phyloP scores from a whole-genome alignment of 37 sponge, comb jelly and placozoan genomes.

The Geodia barretti region DNA sequence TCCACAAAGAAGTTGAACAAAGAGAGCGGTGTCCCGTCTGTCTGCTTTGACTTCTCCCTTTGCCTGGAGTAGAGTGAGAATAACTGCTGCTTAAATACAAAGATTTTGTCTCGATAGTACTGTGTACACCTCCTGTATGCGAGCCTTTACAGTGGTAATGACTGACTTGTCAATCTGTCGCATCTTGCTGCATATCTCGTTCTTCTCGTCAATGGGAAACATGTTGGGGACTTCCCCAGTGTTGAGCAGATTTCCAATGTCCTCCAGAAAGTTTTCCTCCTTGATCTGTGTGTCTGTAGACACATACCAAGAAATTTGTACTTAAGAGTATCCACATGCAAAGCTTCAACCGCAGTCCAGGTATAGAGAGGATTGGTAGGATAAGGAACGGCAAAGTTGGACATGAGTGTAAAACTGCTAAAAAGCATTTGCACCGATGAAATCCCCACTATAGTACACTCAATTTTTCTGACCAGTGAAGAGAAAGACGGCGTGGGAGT shows the following conservation, averaged over 20 bases:
- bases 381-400: too few relatives aligned
- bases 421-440: too few relatives aligned
- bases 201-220: constrained; percentile 95
- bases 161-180: constrained; percentile 93
- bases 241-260: constrained; percentile 93
- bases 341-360: too few relatives aligned
- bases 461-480: constrained; percentile 63
- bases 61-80: constrained; percentile 36
- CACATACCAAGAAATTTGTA: not conserved
- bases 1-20: constrained; percentile 96
- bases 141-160: not conserved
- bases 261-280: constrained; percentile 95
- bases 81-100: too few relatives aligned
- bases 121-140: not conserved
- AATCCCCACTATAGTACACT: too few relatives aligned
- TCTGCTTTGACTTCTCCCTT: constrained; percentile 92
- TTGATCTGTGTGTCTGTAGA: constrained; percentile 85
- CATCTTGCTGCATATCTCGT: constrained; percentile 94
- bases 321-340: too few relatives aligned
- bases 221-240: constrained; percentile 98
- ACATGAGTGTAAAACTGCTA: too few relatives aligned
- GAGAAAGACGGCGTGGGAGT: constrained; percentile 82
- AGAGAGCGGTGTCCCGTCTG: constrained; percentile 95
- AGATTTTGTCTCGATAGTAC: not conserved
- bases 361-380: too few relatives aligned